These are phyloP conservation scores for Cyphomyrus discorhynchus DNA, from an alignment of 2,113 vertebrate species.

Conservation along the genomic window DNA sequence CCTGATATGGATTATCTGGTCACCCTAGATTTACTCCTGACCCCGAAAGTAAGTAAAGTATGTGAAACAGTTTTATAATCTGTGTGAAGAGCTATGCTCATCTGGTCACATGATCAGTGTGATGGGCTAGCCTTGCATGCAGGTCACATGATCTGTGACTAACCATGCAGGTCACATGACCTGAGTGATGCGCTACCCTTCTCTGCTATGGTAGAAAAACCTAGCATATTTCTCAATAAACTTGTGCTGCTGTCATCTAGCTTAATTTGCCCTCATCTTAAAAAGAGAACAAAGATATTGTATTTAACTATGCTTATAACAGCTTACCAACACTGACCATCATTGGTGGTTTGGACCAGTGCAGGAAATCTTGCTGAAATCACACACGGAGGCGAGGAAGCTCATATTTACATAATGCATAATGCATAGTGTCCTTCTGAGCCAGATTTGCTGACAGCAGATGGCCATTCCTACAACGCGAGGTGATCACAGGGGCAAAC, in stretches of 20 bases:
- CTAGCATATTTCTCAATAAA: neutral
- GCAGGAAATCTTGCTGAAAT: conserved; percentile 33
- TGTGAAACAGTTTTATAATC: neutral
- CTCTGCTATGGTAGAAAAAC: neutral
- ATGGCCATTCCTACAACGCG: conserved; percentile 56
- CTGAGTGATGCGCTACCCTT: neutral
- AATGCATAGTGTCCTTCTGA: conserved; percentile 37
- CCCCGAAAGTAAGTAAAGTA: neutral
- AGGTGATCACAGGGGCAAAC: conserved; percentile 52
- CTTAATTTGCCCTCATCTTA: neutral
- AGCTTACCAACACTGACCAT: neutral
- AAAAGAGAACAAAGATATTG: neutral
- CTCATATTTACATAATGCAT: conserved; percentile 20
- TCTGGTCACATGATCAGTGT: neutral
- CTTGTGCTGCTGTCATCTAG: neutral
- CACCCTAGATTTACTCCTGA: neutral
- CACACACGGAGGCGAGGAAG: conserved; percentile 17
- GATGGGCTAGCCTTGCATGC: neutral
- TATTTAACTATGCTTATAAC: neutral
- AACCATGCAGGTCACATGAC: neutral
- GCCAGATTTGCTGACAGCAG: conserved; percentile 48
- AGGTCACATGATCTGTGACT: neutral
- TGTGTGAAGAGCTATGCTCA: neutral
- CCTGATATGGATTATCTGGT: too few relatives aligned
- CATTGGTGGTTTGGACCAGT: neutral